phyloP scores from a whole-genome alignment of 2,113 vertebrate genomes.

The Oreotragus oreotragus region DNA sequence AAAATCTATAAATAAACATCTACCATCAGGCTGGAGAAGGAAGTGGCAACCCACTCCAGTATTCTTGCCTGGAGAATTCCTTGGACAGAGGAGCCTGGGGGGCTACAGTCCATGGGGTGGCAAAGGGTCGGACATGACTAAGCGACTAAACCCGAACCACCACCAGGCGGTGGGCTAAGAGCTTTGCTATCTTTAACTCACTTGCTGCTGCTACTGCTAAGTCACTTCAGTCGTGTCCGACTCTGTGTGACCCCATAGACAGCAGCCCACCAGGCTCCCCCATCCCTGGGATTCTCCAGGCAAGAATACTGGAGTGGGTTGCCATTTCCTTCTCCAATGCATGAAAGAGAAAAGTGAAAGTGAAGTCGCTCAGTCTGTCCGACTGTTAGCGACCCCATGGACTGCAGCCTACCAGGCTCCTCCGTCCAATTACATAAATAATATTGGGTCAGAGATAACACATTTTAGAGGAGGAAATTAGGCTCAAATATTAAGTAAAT shows the following conservation, averaged over 20 bases:
- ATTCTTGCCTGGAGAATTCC: background rate
- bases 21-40: background rate
- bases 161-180: background rate
- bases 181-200: background rate
- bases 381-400: too few species aligned
- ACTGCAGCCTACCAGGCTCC: too few species aligned
- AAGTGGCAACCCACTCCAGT: background rate
- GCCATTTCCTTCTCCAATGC: too few species aligned
- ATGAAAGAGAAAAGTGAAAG: too few species aligned
- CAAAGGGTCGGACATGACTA: rapidly evolving
- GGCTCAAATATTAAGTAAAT: background rate
- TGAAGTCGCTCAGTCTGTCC: too few species aligned
- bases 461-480: background rate
- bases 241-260: too few species aligned
- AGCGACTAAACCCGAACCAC: rapidly evolving
- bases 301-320: too few species aligned
- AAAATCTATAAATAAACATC: background rate
- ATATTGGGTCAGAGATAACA: background rate
- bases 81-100: background rate
- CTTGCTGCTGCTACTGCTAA: too few species aligned
- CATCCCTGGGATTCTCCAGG: too few species aligned
- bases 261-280: too few species aligned
- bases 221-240: too few species aligned
- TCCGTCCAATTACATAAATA: too few species aligned
- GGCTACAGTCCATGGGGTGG: background rate